Percentiles rank a stretch among this genome's conserved stretches.
Evolutionary conservation across 2,113 vertebrate genomes (phyloP).

Genomic region (Damaliscus lunatus): DNA sequence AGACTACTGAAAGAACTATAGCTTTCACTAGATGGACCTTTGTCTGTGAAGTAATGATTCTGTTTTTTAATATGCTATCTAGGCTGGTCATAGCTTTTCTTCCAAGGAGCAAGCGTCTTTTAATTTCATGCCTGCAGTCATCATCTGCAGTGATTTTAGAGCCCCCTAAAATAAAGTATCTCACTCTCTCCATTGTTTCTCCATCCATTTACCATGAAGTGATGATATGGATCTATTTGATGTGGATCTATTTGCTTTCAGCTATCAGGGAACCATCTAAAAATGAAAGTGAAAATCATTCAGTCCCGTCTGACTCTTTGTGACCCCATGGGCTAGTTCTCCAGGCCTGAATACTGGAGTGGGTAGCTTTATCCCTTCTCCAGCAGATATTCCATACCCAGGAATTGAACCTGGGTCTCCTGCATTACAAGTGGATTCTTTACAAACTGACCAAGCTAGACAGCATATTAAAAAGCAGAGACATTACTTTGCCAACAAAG

Average conservation of each 20-base stretch:
- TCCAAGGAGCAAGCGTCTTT: neutral
- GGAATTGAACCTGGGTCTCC: neutral
- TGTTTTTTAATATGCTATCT: neutral
- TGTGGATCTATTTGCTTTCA: neutral
- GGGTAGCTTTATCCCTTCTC: neutral
- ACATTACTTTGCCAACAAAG: neutral
- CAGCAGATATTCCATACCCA: neutral
- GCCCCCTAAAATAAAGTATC: neutral
- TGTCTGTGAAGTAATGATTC: neutral
- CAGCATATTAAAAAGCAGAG: neutral
- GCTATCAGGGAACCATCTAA: neutral
- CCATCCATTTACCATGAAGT: neutral
- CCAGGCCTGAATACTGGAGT: neutral
- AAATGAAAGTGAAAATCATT: neutral
- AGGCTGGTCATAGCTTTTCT: neutral
- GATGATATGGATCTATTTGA: neutral
- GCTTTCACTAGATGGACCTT: neutral
- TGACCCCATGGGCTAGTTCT: neutral
- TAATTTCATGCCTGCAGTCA: neutral
- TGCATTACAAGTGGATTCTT: neutral
- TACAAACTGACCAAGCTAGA: neutral
- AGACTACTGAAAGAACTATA: neutral
- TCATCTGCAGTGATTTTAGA: neutral
- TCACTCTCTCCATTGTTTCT: neutral
- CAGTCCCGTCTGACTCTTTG: neutral